Evolutionary conservation across 2,888 invertebrate species (phyloP).

Genomic region (Thereva nobilitata): DNA sequence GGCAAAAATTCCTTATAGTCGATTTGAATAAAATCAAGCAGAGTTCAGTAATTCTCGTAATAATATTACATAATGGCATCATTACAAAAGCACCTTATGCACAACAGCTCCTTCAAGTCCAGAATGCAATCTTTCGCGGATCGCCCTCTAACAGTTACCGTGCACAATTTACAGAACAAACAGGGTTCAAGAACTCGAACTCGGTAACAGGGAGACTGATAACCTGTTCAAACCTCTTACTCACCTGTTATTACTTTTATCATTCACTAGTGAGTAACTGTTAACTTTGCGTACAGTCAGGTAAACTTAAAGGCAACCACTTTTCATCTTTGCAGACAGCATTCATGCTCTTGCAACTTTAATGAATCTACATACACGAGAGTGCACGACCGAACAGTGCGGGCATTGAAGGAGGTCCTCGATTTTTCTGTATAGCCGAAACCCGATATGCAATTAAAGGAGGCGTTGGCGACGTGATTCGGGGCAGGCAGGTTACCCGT

Average conservation of each 20-base stretch:
- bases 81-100: slow-evolving; percentile 21
- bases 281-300: slow-evolving; percentile 25
- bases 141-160: slow-evolving; percentile 34
- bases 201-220: slow-evolving; percentile 31
- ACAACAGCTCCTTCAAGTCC: neutral
- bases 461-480: slow-evolving; percentile 22
- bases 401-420: neutral
- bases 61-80: slow-evolving; percentile 36
- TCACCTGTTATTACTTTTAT: slow-evolving; percentile 35
- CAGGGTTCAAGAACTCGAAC: slow-evolving; percentile 30
- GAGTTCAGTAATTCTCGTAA: slow-evolving; percentile 27
- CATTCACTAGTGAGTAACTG: slow-evolving; percentile 29
- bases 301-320: slow-evolving; percentile 18
- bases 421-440: slow-evolving; percentile 16
- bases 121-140: slow-evolving; percentile 8
- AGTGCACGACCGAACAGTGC: slow-evolving; percentile 22
- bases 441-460: slow-evolving; percentile 26
- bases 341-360: too few relatives aligned
- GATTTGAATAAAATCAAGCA: slow-evolving; percentile 29
- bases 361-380: too few relatives aligned
- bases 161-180: slow-evolving; percentile 35
- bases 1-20: slow-evolving; percentile 17
- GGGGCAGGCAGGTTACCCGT: too few relatives aligned
- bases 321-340: slow-evolving; percentile 32
- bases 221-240: slow-evolving; percentile 33